These are phyloP conservation scores for Ptychobarbus kaznakovi DNA, from an alignment of 2,797 vertebrate species.

Conservation along the genomic window DNA sequence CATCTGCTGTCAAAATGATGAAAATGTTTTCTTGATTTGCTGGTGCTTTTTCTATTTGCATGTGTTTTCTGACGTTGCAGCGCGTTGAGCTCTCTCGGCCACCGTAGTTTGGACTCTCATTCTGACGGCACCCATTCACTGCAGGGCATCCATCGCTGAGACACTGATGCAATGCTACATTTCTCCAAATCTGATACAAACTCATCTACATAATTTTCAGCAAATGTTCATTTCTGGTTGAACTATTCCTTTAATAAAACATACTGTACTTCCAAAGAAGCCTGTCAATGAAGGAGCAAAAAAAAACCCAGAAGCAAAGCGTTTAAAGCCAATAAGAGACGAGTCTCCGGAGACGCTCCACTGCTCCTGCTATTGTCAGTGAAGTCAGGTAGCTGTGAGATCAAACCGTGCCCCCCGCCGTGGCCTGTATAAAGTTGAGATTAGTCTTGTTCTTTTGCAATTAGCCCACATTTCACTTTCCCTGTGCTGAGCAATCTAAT, in stretches of 20 bases:
- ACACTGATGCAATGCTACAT: not conserved
- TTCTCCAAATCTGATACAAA: not conserved
- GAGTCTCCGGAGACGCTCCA: not conserved
- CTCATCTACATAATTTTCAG: not conserved
- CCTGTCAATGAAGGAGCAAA: constrained; percentile 1
- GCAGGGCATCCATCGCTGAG: not conserved
- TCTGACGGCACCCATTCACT: not conserved
- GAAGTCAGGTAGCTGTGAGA: constrained; percentile 42
- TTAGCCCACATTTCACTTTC: constrained; percentile 52
- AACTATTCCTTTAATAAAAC: not conserved
- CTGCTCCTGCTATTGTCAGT: constrained; percentile 36
- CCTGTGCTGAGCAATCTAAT: constrained; percentile 36
- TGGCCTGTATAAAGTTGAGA: constrained; percentile 47
- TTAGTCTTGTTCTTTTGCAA: constrained; percentile 54
- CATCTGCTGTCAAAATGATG: too few species aligned
- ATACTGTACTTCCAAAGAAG: not conserved
- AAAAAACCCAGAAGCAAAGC: not conserved
- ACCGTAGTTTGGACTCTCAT: not conserved
- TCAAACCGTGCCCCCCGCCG: constrained; percentile 15
- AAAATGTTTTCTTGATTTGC: too few species aligned
- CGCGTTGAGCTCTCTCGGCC: too few species aligned
- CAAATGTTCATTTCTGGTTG: not conserved
- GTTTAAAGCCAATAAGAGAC: not conserved
- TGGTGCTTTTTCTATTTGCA: too few species aligned
- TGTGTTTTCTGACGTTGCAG: too few species aligned